phyloP scores from a whole-genome alignment of 2,113 vertebrate genomes.

The Mirza zaza region DNA sequence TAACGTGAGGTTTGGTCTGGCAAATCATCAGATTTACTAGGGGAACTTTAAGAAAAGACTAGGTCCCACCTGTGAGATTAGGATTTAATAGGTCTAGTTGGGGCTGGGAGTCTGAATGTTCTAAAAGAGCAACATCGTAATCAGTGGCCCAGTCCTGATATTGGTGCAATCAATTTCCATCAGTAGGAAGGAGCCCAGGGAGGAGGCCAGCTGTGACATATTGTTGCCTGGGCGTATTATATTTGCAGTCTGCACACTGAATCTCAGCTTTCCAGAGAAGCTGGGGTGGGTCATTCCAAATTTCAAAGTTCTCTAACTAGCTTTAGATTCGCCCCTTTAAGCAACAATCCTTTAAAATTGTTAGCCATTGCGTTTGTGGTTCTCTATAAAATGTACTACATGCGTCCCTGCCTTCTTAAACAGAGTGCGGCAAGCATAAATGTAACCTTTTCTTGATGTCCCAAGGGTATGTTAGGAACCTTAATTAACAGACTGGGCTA shows the following conservation, averaged over 20 bases:
- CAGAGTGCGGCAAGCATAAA: constrained; percentile 45
- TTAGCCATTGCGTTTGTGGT: background rate
- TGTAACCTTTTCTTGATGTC: constrained; percentile 72
- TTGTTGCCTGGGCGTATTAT: background rate
- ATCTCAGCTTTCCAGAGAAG: background rate
- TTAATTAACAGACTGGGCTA: constrained; percentile 68
- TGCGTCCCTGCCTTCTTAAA: constrained; percentile 29
- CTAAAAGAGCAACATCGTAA: constrained; percentile 62
- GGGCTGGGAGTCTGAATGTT: background rate
- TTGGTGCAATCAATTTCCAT: constrained; percentile 47
- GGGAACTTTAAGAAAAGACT: constrained; percentile 16
- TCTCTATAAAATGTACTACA: constrained; percentile 21
- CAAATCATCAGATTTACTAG: background rate
- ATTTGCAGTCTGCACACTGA: constrained; percentile 4
- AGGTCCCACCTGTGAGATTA: background rate
- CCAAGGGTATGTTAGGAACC: constrained; percentile 25
- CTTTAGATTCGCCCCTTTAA: background rate
- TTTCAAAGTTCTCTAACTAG: background rate
- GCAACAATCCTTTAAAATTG: constrained; percentile 17
- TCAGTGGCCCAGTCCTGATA: too few relatives aligned
- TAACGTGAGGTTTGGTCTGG: background rate
- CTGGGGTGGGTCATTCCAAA: background rate
- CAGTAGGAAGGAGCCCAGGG: background rate
- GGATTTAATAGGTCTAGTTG: background rate
- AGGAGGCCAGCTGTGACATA: background rate